Evolutionary conservation across 2,113 vertebrate species (phyloP).

Genomic region (Orthonyx spaldingii): DNA sequence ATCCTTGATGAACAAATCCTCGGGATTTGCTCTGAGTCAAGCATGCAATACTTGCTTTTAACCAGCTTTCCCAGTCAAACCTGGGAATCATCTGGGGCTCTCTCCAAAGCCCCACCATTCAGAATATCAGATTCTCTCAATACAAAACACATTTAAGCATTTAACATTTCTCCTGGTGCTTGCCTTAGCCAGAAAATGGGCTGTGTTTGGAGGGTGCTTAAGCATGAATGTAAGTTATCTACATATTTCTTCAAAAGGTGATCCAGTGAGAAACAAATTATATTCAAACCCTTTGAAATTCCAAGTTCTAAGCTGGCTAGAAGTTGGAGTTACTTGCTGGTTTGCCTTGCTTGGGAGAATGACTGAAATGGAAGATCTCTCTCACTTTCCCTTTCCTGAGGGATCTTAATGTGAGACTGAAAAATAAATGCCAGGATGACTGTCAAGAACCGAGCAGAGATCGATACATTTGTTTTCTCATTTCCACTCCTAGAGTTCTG

Average conservation of each 20-base stretch:
- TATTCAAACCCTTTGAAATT: background rate
- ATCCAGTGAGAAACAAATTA: background rate
- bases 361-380: background rate
- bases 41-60: background rate
- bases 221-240: background rate
- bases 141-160: background rate
- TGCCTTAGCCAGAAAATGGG: background rate
- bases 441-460: background rate
- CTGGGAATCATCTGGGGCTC: background rate
- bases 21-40: background rate
- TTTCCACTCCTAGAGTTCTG: background rate
- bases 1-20: background rate
- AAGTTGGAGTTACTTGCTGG: background rate
- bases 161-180: background rate
- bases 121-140: background rate
- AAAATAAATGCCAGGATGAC: rapidly evolving
- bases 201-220: background rate
- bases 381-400: background rate
- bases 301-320: background rate
- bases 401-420: background rate
- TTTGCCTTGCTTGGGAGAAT: background rate
- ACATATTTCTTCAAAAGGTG: background rate
- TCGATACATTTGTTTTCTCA: background rate
- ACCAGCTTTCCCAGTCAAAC: background rate
- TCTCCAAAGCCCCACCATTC: background rate